Conservation (phyloP, 2,113 vertebrate species). For the Poeciliopsis turrubarensis region DNA sequence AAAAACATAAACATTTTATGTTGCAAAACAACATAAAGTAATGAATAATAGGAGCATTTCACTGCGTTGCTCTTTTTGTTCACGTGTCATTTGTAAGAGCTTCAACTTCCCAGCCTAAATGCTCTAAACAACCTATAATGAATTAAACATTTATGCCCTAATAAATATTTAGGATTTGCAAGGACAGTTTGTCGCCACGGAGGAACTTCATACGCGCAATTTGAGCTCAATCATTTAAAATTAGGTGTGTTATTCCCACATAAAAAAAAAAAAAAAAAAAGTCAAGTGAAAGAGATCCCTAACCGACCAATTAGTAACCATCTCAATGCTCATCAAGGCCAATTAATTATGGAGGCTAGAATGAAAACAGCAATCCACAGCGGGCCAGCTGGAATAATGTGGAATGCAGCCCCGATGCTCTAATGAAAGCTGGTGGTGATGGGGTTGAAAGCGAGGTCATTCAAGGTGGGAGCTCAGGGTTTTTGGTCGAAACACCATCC, state of each 20-base stretch:
- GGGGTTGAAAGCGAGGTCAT: conserved; percentile 53
- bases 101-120: neutral
- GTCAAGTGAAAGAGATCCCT: conserved; percentile 60
- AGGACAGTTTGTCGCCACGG: neutral
- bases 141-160: neutral
- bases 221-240: conserved; percentile 52
- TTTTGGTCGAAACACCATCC: conserved; percentile 22
- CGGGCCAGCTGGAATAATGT: conserved; percentile 21
- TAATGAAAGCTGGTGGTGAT: conserved; percentile 35
- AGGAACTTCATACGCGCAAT: conserved; percentile 20
- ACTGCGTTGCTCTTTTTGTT: neutral
- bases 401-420: conserved; percentile 18
- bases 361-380: conserved; percentile 54
- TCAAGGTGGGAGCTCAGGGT: conserved; percentile 51
- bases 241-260: conserved; percentile 36
- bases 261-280: conserved; percentile 21
- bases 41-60: neutral
- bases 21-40: neutral
- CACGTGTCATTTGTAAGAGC: neutral
- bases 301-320: conserved; percentile 67
- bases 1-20: neutral
- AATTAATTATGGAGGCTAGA: conserved; percentile 67
- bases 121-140: neutral
- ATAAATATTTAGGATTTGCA: conserved; percentile 34
- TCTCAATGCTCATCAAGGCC: conserved; percentile 65